These are phyloP conservation scores for Tetramorium alpestre DNA, from an alignment of 1,140 invertebrate genomes.

Conservation along the genomic window DNA sequence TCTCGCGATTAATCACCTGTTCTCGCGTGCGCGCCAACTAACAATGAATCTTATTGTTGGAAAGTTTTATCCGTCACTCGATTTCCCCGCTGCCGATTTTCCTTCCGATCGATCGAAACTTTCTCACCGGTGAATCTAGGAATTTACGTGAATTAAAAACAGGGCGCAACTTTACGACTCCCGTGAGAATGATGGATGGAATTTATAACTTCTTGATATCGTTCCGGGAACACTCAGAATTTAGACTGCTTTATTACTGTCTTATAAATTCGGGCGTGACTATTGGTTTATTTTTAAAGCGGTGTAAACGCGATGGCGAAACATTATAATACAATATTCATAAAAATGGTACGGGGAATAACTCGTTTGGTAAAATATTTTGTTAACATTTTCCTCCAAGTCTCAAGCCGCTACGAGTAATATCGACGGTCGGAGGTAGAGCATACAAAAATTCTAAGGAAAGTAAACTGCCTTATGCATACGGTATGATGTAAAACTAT, in stretches of 20 bases:
- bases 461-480: conserved; percentile 5
- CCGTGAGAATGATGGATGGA: conserved; percentile 31
- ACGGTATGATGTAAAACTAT: neutral
- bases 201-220: conserved; percentile 48
- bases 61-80: conserved; percentile 48
- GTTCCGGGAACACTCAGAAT: conserved; percentile 32
- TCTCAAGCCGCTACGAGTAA: conserved; percentile 18
- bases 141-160: conserved; percentile 51
- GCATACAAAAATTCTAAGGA: conserved; percentile 15
- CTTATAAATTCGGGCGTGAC: neutral
- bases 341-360: neutral
- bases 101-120: conserved; percentile 21
- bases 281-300: conserved; percentile 25
- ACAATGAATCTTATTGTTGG: conserved; percentile 38
- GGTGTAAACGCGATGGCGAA: neutral
- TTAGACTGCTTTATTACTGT: conserved; percentile 21
- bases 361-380: conserved; percentile 54
- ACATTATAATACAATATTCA: conserved; percentile 38
- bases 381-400: conserved; percentile 36
- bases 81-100: neutral
- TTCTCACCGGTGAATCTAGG: conserved; percentile 17
- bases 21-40: conserved; percentile 29
- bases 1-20: conserved; percentile 43
- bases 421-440: neutral
- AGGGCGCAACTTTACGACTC: neutral